phyloP scores from a whole-genome alignment of 2,113 vertebrate genomes.

The Micronisus gabar region DNA sequence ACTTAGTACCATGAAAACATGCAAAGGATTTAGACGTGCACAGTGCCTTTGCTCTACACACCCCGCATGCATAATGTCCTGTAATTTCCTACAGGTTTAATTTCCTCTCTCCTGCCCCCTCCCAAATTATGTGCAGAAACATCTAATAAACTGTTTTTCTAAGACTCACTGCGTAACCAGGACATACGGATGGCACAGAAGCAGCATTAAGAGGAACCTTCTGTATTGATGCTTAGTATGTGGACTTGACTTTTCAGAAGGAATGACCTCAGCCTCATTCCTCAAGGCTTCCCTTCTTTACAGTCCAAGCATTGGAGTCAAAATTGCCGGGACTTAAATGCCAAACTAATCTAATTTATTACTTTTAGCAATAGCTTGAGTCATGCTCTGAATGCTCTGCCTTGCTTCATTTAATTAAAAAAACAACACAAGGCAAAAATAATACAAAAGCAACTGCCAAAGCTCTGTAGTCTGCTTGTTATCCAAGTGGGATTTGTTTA shows the following conservation, averaged over 20 bases:
- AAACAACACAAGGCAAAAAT: constrained; percentile 47
- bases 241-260: constrained; percentile 22
- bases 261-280: constrained; percentile 43
- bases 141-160: neutral
- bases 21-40: neutral
- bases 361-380: constrained; percentile 57
- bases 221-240: neutral
- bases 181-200: neutral
- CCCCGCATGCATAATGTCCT: neutral
- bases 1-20: neutral
- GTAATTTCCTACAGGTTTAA: neutral
- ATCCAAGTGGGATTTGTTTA: constrained; percentile 54
- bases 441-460: constrained; percentile 47
- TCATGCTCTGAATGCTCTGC: constrained; percentile 49
- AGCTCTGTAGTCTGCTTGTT: constrained; percentile 56
- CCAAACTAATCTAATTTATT: constrained; percentile 67
- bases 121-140: neutral
- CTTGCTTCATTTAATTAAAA: constrained; percentile 64
- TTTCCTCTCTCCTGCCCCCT: neutral
- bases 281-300: constrained; percentile 40
- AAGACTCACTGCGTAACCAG: neutral
- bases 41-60: neutral
- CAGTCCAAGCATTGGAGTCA: constrained; percentile 45
- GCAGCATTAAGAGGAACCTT: neutral
- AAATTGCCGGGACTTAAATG: constrained; percentile 50